Conservation (phyloP, 35 echinoderm and acorn worm species). For the Anneissia japonica region DNA sequence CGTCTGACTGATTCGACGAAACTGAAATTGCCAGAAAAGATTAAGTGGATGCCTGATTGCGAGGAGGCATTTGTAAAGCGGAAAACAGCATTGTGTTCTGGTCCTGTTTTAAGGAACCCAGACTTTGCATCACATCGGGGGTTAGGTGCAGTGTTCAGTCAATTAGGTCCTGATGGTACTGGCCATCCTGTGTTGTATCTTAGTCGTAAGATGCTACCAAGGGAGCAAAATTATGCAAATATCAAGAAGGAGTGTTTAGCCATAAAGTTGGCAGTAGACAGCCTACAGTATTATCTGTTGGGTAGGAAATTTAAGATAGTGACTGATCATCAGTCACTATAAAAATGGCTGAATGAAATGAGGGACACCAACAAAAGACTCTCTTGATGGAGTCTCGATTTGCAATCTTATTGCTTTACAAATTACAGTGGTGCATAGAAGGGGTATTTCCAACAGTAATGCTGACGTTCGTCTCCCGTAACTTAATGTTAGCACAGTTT, state of each 20-base stretch:
- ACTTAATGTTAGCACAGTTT: too few relatives aligned
- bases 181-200: not conserved
- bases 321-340: conserved; percentile 11
- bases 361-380: conserved; percentile 1
- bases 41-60: conserved; percentile 26
- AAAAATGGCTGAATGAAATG: conserved; percentile 7
- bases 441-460: not conserved
- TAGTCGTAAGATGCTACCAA: not conserved
- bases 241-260: not conserved
- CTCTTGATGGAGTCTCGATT: not conserved
- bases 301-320: conserved; percentile 14
- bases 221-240: not conserved
- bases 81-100: not conserved
- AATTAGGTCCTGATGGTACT: not conserved
- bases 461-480: too few relatives aligned
- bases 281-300: not conserved
- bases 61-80: conserved; percentile 32
- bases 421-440: not conserved
- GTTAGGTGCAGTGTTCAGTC: conserved; percentile 11
- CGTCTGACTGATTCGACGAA: conserved; percentile 43
- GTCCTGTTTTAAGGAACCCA: conserved; percentile 9
- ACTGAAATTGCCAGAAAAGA: conserved; percentile 5
- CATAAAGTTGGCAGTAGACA: not conserved
- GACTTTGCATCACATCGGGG: conserved; percentile 9
- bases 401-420: not conserved